Conservation (phyloP, 2,797 vertebrate genomes). For the Sebastes hubbsi region DNA sequence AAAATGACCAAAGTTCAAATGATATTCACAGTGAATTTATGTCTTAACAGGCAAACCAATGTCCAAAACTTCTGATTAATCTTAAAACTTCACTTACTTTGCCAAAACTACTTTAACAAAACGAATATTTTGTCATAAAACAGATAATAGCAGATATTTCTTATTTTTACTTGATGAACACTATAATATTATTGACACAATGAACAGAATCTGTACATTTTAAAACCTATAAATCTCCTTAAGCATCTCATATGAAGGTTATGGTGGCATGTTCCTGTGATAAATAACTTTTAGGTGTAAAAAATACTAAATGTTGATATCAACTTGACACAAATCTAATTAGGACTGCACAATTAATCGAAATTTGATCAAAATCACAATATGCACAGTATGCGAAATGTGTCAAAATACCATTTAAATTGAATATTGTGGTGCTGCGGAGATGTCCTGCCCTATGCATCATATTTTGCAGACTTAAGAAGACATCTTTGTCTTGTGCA, state of each 20-base stretch:
- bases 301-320: background rate
- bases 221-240: background rate
- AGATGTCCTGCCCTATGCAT: too few species aligned
- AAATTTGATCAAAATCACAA: too few species aligned
- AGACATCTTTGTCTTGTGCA: too few species aligned
- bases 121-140: background rate
- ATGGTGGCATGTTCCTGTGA: background rate
- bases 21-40: background rate
- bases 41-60: background rate
- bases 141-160: background rate
- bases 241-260: background rate
- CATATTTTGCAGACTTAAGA: too few species aligned
- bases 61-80: background rate
- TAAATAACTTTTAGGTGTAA: background rate
- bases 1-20: background rate
- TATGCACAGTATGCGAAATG: too few species aligned
- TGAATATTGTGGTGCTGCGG: too few species aligned
- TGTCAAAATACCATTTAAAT: too few species aligned
- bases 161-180: background rate
- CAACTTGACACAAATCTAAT: background rate
- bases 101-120: background rate
- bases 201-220: fast-evolving
- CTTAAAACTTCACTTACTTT: background rate
- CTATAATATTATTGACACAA: background rate
- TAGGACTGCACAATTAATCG: too few species aligned